These are phyloP conservation scores for Lasioglossum pauxillum DNA, from an alignment of 2,888 invertebrate species.

Conservation along the genomic window DNA sequence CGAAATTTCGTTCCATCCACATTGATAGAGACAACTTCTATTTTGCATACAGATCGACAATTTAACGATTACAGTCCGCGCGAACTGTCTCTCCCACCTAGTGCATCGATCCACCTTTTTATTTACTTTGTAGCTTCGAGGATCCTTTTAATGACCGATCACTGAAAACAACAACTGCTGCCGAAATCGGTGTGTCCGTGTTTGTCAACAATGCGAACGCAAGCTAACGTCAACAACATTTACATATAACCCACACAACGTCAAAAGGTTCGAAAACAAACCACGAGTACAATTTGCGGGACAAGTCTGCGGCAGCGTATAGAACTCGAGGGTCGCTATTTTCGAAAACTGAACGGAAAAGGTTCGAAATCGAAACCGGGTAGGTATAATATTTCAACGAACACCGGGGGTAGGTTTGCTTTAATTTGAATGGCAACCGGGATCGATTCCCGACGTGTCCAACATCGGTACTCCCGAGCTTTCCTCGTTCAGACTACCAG, in stretches of 20 bases:
- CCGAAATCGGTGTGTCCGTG: neutral
- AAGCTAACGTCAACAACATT: neutral
- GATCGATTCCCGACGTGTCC: constrained; percentile 21
- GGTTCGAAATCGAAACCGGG: neutral
- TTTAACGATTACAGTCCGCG: neutral
- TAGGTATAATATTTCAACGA: constrained; percentile 4
- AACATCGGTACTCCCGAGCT: neutral
- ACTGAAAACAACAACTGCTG: neutral
- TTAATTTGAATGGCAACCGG: constrained; percentile 23
- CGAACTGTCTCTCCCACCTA: neutral
- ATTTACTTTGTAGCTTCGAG: neutral
- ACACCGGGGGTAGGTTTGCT: constrained; percentile 6
- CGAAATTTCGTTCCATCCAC: no score
- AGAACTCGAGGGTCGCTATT: neutral
- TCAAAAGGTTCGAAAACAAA: neutral
- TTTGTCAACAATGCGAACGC: neutral
- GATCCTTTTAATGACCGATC: neutral
- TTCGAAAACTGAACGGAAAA: neutral
- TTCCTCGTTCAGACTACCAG: neutral
- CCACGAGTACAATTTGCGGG: neutral
- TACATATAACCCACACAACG: neutral
- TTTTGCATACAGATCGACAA: neutral
- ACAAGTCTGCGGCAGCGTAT: neutral
- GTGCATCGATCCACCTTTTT: neutral
- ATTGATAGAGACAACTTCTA: neutral